Base-by-base conservation (phyloP, 2,113 vertebrate genomes). In the Mixornis gularis region DNA sequence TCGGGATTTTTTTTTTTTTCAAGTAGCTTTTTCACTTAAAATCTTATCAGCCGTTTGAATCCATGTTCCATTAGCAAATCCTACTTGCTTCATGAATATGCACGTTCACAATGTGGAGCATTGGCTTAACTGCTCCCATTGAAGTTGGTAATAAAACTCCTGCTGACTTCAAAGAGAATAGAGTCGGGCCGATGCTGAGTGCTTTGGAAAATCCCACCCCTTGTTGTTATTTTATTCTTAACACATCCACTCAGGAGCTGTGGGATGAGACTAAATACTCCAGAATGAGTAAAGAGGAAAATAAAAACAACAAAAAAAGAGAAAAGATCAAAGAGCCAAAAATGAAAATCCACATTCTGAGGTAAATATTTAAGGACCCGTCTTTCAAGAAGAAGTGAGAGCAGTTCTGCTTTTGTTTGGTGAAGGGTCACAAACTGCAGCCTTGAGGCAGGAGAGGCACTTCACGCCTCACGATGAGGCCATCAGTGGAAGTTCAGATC, bases 191-290 rank as follows among this genome's bases (percentile, higher is more conserved):
- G 5, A 77, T n/a, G 68, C 73, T 4, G 70, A 89, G 60, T 40
- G 71, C 92, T 94, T 96, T 89, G 91, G 91, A 96, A 96, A 96
- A 96, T 95, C 95, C 96, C 89, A 89, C 91, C 91, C 87, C 66
- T 91, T 62, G 81, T 82, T 96, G 87, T 93, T 92, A 78, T 85
- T 95, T 96, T 91, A 59, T 87, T 94, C 93, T 89, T 96, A 63
- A 93, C 51, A 21, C 78, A 17, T 92, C 81, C 70, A 64, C 84
- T 82, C 74, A 70, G 84, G 63, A 91, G 51, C 68, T 87, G 66
- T 70, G 74, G 87, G 92, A 87, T 77, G 81, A 77, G 72, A 58
- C 91, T 91, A 83, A 96, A 89, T 85, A 85, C 86, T 92, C 87
- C 49, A 72, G 80, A 85, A 92, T 36, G 52, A 81, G 78, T 89